These are phyloP conservation scores for Ctenoplectra terminalis DNA, from an alignment of 1,140 invertebrate genomes.

Conservation along the genomic window DNA sequence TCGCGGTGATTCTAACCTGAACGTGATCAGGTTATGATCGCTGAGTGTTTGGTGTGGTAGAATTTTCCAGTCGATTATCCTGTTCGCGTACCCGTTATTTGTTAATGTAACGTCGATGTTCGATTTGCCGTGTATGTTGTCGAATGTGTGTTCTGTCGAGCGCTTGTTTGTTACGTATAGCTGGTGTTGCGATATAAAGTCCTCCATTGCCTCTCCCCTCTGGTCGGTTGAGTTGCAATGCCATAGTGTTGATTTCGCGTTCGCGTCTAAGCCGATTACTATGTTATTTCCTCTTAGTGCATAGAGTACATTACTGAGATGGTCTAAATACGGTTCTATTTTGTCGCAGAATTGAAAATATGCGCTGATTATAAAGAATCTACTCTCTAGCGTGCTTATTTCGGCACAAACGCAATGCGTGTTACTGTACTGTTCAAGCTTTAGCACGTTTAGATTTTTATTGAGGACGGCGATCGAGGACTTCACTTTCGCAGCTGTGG, in stretches of 20 bases:
- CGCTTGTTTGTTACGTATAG: neutral
- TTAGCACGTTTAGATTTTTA: neutral
- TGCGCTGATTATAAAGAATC: neutral
- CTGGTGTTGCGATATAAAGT: neutral
- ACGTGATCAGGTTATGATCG: neutral
- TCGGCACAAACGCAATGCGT: no score
- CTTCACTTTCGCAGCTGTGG: neutral
- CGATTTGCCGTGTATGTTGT: neutral
- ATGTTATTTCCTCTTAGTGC: constrained; percentile 33
- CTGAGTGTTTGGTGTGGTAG: neutral
- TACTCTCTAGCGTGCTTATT: neutral
- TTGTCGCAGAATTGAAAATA: no score
- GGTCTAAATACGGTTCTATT: neutral
- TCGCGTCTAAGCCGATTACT: constrained; percentile 32
- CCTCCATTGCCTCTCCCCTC: constrained; percentile 40
- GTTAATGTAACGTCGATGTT: constrained; percentile 38
- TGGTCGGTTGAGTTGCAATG: constrained; percentile 1
- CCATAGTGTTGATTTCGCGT: constrained; percentile 27
- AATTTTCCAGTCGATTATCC: no score
- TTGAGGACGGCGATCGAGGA: neutral
- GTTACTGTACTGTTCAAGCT: constrained; percentile 3
- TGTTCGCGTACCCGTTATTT: neutral
- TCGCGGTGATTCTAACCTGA: neutral
- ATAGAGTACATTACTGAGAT: neutral
- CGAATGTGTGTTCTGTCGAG: neutral